Percentiles rank a stretch among this genome's conserved stretches.
phyloP scores from a whole-genome alignment of 2,888 invertebrate genomes.

The Cryptus viduatorius region DNA sequence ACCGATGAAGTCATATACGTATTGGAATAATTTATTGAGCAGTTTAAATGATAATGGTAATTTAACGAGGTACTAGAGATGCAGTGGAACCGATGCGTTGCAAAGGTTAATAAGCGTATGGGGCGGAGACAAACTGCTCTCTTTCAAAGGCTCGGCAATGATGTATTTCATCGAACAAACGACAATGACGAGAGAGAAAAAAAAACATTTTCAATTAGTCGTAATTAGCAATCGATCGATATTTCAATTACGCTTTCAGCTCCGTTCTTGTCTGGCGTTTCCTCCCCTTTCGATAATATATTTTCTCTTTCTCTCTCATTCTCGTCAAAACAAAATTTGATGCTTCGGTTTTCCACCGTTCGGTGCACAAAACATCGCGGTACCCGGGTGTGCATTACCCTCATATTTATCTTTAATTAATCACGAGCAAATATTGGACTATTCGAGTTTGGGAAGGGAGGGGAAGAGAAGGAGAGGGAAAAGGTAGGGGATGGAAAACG shows the following conservation, averaged over 20 bases:
- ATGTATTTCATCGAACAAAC: not conserved
- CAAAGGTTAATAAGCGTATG: not conserved
- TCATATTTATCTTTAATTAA: conserved; percentile 68
- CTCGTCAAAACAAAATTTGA: conserved; percentile 52
- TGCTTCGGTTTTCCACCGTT: not conserved
- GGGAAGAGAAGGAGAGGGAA: not conserved
- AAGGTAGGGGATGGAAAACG: conserved; percentile 9
- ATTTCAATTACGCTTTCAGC: conserved; percentile 53
- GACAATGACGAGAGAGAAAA: conserved; percentile 11
- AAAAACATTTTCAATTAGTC: conserved; percentile 41
- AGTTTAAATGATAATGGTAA: not conserved
- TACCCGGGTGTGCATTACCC: conserved; percentile 47
- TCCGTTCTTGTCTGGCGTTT: not conserved
- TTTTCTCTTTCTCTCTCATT: conserved; percentile 7
- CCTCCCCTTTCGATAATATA: conserved; percentile 7
- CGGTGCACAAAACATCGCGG: not conserved
- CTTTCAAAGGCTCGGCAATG: not conserved
- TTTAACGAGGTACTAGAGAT: not conserved
- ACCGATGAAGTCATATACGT: not conserved
- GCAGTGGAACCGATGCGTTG: not conserved
- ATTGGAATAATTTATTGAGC: not conserved
- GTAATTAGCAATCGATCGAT: conserved; percentile 62
- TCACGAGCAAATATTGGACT: conserved; percentile 66
- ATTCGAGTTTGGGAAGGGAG: conserved; percentile 46
- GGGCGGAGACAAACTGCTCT: not conserved